Conservation (phyloP, 2,888 invertebrate genomes). For the Anodontia alba region DNA sequence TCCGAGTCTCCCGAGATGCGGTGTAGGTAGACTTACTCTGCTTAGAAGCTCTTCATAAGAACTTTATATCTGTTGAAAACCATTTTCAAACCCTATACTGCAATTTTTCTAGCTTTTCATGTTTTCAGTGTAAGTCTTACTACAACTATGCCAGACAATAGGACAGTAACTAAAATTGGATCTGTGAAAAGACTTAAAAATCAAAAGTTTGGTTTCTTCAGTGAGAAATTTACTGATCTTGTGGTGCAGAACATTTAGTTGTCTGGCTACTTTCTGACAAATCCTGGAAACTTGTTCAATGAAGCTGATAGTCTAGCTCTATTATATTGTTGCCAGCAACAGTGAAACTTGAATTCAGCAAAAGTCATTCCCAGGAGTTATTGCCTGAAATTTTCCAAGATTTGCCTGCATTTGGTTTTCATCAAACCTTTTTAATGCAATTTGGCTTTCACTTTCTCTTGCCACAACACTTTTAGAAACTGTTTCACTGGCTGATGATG, state of each 20-base stretch:
- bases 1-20: not conserved
- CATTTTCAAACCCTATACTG: constrained; percentile 1
- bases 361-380: not conserved
- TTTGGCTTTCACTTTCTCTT: constrained; percentile 1
- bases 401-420: constrained; percentile 21
- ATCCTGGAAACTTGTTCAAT: constrained; percentile 1
- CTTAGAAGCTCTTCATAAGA: not conserved
- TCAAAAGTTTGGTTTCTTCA: not conserved
- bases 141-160: constrained; percentile 8
- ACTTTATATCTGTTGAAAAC: not conserved
- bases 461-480: not conserved
- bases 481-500: not conserved
- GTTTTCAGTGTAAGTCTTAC: not conserved
- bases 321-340: not conserved
- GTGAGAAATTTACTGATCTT: constrained; percentile 9
- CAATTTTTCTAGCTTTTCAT: constrained; percentile 22
- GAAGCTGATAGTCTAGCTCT: constrained; percentile 1
- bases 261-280: constrained; percentile 14
- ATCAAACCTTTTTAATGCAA: not conserved
- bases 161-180: too few relatives aligned
- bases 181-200: constrained; percentile 3
- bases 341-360: not conserved
- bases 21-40: not conserved
- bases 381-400: constrained; percentile 9
- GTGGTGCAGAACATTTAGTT: constrained; percentile 12